These are phyloP conservation scores for Florisuga fusca DNA, from an alignment of 2,797 vertebrate species.

Conservation along the genomic window DNA sequence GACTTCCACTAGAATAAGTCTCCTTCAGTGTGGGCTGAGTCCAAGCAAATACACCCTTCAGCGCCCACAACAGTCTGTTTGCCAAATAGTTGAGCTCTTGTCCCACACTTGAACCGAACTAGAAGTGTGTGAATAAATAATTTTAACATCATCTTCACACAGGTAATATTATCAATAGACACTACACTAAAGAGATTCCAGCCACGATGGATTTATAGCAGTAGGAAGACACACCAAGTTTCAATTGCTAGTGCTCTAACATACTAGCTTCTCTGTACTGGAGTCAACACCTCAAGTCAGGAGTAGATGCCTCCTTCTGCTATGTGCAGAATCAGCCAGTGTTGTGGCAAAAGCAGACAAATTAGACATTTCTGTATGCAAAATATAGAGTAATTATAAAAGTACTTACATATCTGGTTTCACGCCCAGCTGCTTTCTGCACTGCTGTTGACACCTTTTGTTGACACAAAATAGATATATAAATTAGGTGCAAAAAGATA, in stretches of 20 bases:
- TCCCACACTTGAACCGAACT: neutral
- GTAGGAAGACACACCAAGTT: neutral
- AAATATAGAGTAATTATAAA: neutral
- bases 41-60: neutral
- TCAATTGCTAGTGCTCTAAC: neutral
- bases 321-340: neutral
- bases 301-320: neutral
- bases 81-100: neutral
- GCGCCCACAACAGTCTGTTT: neutral
- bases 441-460: constrained; percentile 72
- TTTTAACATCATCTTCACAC: neutral
- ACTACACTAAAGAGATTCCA: neutral
- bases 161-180: neutral
- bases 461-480: constrained; percentile 28
- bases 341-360: neutral
- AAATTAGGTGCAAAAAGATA: neutral
- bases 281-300: neutral
- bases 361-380: neutral
- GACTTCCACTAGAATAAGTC: neutral
- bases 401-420: constrained; percentile 96
- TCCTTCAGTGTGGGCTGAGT: neutral
- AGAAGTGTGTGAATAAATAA: neutral
- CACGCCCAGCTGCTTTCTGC: constrained; percentile 86
- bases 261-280: neutral
- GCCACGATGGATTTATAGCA: neutral